These are phyloP conservation scores for Aleiodes alternator DNA, from an alignment of 2,888 invertebrate species.

Conservation along the genomic window DNA sequence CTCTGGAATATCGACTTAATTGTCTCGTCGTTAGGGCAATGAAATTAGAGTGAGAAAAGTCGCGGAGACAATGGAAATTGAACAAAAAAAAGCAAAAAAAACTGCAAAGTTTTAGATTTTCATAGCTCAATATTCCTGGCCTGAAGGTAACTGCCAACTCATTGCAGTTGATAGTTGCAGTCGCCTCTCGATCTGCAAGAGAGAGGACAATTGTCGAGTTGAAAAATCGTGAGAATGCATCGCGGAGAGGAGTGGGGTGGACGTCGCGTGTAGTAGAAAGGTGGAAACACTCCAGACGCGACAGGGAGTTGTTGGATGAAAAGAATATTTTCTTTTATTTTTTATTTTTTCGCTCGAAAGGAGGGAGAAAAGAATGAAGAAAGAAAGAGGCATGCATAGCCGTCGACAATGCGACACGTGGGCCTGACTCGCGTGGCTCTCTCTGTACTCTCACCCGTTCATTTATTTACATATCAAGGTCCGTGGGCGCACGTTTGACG, in stretches of 20 bases:
- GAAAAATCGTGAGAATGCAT: slow-evolving; percentile 43
- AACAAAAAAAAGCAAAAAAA: slow-evolving; percentile 9
- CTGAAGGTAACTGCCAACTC: slow-evolving; percentile 33
- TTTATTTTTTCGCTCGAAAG: neutral
- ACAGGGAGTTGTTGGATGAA: slow-evolving; percentile 27
- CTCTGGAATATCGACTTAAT: slow-evolving; percentile 31
- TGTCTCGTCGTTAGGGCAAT: slow-evolving; percentile 17
- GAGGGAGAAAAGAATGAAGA: neutral
- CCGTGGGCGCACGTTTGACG: slow-evolving; percentile 16
- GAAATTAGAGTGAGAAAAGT: neutral
- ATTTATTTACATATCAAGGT: slow-evolving; percentile 32
- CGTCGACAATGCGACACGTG: slow-evolving; percentile 33
- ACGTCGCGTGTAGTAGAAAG: slow-evolving; percentile 36
- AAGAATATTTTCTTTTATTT: too few species aligned
- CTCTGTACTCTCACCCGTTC: neutral
- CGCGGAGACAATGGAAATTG: neutral
- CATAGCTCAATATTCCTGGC: slow-evolving; percentile 42
- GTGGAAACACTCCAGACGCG: slow-evolving; percentile 41
- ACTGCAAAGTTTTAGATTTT: slow-evolving; percentile 36
- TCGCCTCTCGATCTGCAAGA: neutral
- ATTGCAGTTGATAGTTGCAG: slow-evolving; percentile 36
- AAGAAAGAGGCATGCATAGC: neutral
- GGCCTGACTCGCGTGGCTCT: slow-evolving; percentile 25
- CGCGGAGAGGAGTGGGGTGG: slow-evolving; percentile 16
- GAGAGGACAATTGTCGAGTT: slow-evolving; percentile 6